phyloP scores from a whole-genome alignment of 2,797 vertebrate genomes.

The Steatocranus sp. region DNA sequence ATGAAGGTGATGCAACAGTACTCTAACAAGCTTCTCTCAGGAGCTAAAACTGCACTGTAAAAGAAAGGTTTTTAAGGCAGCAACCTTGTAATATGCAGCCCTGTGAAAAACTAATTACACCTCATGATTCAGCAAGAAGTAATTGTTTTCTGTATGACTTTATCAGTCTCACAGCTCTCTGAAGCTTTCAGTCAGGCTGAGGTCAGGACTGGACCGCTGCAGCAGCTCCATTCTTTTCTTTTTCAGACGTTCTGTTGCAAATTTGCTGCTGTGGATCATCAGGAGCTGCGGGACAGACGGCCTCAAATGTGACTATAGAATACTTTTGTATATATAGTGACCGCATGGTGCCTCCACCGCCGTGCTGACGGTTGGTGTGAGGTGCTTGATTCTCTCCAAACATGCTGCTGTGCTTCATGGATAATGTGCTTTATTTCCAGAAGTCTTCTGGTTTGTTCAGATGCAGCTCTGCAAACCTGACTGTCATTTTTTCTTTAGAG shows the following conservation, averaged over 20 bases:
- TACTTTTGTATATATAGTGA: too few relatives aligned
- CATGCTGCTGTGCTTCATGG: too few relatives aligned
- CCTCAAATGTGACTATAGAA: too few relatives aligned
- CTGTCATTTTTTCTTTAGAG: neutral
- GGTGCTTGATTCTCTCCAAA: too few relatives aligned
- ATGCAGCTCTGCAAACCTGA: neutral
- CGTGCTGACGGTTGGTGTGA: neutral
- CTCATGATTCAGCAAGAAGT: neutral
- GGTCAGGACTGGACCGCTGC: accelerated
- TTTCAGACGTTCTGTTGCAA: too few relatives aligned
- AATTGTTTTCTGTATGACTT: neutral
- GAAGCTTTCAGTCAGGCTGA: neutral
- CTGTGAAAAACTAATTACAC: neutral
- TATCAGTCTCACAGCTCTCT: neutral
- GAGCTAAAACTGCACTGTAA: neutral
- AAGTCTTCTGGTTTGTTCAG: neutral
- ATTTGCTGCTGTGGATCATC: neutral
- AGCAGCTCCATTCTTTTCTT: neutral
- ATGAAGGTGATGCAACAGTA: neutral
- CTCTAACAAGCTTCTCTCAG: neutral
- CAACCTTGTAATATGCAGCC: neutral
- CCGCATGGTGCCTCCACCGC: too few relatives aligned
- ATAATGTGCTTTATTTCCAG: neutral
- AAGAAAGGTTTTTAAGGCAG: neutral
- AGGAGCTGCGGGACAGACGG: too few relatives aligned